Conservation (phyloP, 2,888 invertebrate genomes). For the Erebia aethiops region DNA sequence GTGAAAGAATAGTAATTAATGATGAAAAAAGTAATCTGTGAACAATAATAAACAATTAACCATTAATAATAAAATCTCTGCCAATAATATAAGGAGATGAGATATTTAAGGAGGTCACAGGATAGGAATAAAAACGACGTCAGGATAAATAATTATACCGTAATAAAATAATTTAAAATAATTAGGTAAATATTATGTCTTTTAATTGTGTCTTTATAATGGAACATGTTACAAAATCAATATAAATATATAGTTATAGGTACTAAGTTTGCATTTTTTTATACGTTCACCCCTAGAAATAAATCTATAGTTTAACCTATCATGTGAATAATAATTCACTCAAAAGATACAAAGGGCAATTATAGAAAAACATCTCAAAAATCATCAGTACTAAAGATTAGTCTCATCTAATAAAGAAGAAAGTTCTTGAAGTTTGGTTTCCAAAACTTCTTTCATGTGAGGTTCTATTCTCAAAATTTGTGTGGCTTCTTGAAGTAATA, state of each 20-base stretch:
- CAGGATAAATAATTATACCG: background rate
- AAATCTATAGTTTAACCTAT: background rate
- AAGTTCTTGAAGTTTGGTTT: conserved; percentile 75
- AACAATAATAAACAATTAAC: no score
- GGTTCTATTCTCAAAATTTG: conserved; percentile 84
- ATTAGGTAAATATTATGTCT: background rate
- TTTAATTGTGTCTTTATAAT: conserved; percentile 1
- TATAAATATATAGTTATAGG: conserved; percentile 1
- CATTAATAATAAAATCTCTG: no score
- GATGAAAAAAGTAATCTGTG: conserved; percentile 11
- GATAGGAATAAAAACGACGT: background rate
- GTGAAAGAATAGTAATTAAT: conserved; percentile 5
- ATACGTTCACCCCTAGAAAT: background rate
- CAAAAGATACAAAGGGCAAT: no score
- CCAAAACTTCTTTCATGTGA: conserved; percentile 79
- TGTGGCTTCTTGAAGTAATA: conserved; percentile 83
- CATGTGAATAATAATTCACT: no score
- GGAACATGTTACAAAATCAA: background rate
- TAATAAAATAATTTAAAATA: background rate
- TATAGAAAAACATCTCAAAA: no score
- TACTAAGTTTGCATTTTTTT: no score
- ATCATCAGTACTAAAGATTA: conserved; percentile 24
- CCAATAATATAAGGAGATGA: no score
- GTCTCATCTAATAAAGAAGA: conserved; percentile 57
- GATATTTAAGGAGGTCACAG: no score